phyloP scores from a whole-genome alignment of 2,113 vertebrate species.

The Serinus canaria region DNA sequence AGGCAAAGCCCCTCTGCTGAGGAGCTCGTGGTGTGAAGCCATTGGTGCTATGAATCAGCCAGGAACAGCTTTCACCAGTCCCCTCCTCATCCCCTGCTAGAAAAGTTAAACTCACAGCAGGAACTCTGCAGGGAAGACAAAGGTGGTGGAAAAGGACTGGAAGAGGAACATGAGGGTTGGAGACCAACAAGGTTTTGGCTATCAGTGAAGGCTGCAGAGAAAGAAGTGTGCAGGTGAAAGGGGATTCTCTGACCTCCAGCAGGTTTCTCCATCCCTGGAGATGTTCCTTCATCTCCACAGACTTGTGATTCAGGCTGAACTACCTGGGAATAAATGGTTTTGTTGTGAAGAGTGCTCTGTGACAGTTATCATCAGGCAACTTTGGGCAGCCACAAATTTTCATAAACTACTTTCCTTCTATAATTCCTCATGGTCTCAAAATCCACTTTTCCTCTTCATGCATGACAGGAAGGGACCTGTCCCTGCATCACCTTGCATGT shows the following conservation, averaged over 20 bases:
- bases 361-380: not conserved
- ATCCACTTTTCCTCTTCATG: rapidly evolving
- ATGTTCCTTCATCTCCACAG: not conserved
- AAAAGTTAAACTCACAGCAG: not conserved
- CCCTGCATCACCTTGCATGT: rapidly evolving
- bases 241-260: not conserved
- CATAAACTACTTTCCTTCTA: not conserved
- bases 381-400: not conserved
- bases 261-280: not conserved
- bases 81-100: not conserved
- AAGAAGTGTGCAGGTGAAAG: rapidly evolving
- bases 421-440: not conserved
- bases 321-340: not conserved
- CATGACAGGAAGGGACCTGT: not conserved
- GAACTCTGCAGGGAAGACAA: not conserved
- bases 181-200: not conserved
- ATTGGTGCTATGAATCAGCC: rapidly evolving
- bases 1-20: not conserved
- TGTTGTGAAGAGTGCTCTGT: not conserved
- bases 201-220: not conserved
- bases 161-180: not conserved
- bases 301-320: not conserved
- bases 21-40: not conserved
- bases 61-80: not conserved
- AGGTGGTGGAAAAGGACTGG: not conserved